phyloP scores from a whole-genome alignment of 2,797 vertebrate species.

The Ctenopoma kingsleyae region DNA sequence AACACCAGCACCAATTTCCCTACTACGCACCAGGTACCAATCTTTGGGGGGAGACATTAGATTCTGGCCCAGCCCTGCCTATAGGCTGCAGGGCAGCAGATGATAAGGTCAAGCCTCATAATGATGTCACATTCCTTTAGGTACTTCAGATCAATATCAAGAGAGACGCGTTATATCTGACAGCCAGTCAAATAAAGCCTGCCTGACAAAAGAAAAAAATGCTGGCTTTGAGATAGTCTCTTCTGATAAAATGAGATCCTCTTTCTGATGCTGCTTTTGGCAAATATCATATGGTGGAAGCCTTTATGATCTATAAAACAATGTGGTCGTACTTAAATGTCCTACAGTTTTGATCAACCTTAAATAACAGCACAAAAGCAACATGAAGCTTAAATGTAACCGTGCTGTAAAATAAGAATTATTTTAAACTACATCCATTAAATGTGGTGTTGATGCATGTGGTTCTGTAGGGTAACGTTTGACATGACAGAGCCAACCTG shows the following conservation, averaged over 20 bases:
- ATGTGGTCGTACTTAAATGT: conserved; percentile 13
- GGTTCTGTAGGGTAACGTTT: conserved; percentile 46
- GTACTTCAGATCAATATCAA: conserved; percentile 84
- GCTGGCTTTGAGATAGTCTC: conserved; percentile 74
- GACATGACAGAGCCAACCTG: conserved; percentile 63
- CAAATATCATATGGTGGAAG: conserved; percentile 66
- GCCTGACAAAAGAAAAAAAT: conserved; percentile 62
- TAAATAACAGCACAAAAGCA: conserved; percentile 1
- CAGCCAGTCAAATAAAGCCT: conserved; percentile 82
- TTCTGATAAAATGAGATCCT: conserved; percentile 82
- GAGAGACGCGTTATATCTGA: conserved; percentile 78
- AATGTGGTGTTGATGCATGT: conserved; percentile 12
- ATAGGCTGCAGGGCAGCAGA: conserved; percentile 84
- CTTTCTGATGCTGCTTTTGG: conserved; percentile 70
- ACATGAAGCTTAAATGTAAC: neutral
- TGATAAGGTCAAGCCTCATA: conserved; percentile 86
- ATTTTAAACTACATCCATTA: conserved; percentile 1
- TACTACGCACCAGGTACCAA: conserved; percentile 68
- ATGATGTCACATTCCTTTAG: conserved; percentile 88
- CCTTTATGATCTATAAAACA: conserved; percentile 46
- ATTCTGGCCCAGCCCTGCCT: conserved; percentile 59
- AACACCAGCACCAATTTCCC: conserved; percentile 81
- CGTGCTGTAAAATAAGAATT: neutral
- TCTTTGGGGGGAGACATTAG: conserved; percentile 67
- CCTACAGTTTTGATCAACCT: conserved; percentile 5